phyloP scores from a whole-genome alignment of 2,113 vertebrate species.

The Labrus mixtus region DNA sequence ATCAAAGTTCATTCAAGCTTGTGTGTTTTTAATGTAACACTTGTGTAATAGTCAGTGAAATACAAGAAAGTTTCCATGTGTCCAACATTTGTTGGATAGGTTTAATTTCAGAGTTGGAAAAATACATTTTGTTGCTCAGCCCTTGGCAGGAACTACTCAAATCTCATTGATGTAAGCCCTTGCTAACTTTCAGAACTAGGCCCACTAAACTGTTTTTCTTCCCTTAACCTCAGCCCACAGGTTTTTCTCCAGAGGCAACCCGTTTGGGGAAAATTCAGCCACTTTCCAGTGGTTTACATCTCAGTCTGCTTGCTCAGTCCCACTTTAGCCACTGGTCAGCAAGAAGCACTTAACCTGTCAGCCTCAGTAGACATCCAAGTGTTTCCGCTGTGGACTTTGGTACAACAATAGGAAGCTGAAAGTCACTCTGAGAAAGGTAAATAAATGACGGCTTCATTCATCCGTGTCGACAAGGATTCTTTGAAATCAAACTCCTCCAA shows the following conservation, averaged over 20 bases:
- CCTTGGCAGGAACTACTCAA: not conserved
- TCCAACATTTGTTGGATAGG: conserved; percentile 11
- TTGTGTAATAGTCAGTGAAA: not conserved
- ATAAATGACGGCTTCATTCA: conserved; percentile 27
- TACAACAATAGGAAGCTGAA: conserved; percentile 49
- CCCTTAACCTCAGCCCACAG: not conserved
- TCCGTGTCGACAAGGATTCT: not conserved
- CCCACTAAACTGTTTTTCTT: not conserved
- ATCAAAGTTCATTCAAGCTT: not conserved
- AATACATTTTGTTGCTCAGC: not conserved
- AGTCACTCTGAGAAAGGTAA: conserved; percentile 30
- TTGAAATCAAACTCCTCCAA: not conserved
- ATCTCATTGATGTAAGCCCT: not conserved
- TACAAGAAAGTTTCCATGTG: not conserved
- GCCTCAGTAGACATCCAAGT: conserved; percentile 55
- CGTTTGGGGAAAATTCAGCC: not conserved
- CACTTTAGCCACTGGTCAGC: conserved; percentile 48
- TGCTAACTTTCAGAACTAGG: not conserved
- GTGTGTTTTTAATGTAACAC: not conserved
- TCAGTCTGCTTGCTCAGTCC: conserved; percentile 7
- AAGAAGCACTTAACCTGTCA: conserved; percentile 63
- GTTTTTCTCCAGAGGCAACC: conserved; percentile 8
- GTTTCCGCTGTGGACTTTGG: conserved; percentile 51
- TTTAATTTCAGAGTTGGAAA: not conserved
- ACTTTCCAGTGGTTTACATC: conserved; percentile 42